phyloP scores from a whole-genome alignment of 1,140 invertebrate species.

The Adelges cooleyi region DNA sequence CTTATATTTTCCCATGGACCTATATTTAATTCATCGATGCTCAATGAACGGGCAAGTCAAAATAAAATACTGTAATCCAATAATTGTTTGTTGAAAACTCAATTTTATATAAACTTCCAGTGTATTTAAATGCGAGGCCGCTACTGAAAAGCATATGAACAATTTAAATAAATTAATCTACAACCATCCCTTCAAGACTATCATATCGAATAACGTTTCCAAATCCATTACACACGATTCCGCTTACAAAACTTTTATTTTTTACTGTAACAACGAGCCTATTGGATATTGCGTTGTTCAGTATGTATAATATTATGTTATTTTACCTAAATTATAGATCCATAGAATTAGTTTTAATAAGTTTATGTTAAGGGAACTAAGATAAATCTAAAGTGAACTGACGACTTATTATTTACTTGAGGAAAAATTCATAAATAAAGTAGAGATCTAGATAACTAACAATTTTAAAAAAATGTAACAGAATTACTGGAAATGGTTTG shows the following conservation, averaged over 20 bases:
- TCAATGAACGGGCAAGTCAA: neutral
- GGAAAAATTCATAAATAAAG: too few relatives aligned
- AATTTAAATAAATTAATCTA: neutral
- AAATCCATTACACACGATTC: slow-evolving; percentile 9
- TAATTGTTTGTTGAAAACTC: neutral
- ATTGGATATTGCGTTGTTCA: slow-evolving; percentile 16
- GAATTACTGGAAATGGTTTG: too few relatives aligned
- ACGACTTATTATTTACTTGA: too few relatives aligned
- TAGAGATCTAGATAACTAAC: too few relatives aligned
- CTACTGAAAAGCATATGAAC: neutral
- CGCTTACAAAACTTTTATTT: slow-evolving; percentile 7
- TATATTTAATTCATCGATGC: neutral
- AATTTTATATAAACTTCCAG: neutral
- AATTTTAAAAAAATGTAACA: too few relatives aligned
- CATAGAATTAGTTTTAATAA: too few relatives aligned
- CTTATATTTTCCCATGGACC: neutral
- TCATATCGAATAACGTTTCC: neutral
- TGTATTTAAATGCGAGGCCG: neutral
- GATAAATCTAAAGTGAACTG: too few relatives aligned
- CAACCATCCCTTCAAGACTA: neutral
- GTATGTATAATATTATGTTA: neutral
- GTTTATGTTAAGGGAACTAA: too few relatives aligned
- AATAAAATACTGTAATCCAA: neutral
- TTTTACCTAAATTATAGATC: too few relatives aligned
- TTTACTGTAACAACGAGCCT: neutral